Evolutionary conservation across 2,888 invertebrate species (phyloP), one percentile per base, ranked within the genome.

Genomic region (Temnothorax ravouxi): DNA sequence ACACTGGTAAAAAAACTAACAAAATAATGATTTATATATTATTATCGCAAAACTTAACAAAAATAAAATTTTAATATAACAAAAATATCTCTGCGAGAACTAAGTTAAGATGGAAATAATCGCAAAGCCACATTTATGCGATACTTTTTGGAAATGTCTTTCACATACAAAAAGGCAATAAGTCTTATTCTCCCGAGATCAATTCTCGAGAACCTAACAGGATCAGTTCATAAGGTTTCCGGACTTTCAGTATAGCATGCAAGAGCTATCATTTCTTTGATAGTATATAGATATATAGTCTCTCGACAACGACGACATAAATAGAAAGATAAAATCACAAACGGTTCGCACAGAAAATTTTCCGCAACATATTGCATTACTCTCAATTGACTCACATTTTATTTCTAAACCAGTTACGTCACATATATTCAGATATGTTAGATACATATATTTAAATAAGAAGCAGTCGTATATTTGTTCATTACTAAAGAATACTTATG

Each of bases 151-250:
- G 47, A 76, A 83, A 47, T 61, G 61, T 69, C 41, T 29, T 8
- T 41, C 47, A 13, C 38, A 74, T 87, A 62, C 47, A 47, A 15
- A 15, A 50, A 34, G 34, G 21, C 64, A 54, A 67, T 79, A 76
- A 62, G 38, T 64, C 62, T 62, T 87, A 86, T 79, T 67, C 54
- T 77, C 67, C 50, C 62, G 82, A 84, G 79, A 62, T 83, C 80
- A 81, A 62, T 77, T 84, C 75, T 79, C 38, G 56, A 86, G 71
- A 71, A 66, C 9, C 61, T 86, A 88, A 88, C 84, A 69, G 29
- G 81, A 87, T 86, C 62, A 86, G 4, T 21, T 75, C 29, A 50
- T 79, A 71, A 3, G 83, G 72, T 79, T 88, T 88, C 87, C 59
- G 47, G 50, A 29, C 47, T 83, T 80, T 13, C 54, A 15, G 3